Percentiles rank a stretch among this genome's conserved stretches.
Evolutionary conservation across 2,797 vertebrate species (phyloP).

Genomic region (Staurois parvus): DNA sequence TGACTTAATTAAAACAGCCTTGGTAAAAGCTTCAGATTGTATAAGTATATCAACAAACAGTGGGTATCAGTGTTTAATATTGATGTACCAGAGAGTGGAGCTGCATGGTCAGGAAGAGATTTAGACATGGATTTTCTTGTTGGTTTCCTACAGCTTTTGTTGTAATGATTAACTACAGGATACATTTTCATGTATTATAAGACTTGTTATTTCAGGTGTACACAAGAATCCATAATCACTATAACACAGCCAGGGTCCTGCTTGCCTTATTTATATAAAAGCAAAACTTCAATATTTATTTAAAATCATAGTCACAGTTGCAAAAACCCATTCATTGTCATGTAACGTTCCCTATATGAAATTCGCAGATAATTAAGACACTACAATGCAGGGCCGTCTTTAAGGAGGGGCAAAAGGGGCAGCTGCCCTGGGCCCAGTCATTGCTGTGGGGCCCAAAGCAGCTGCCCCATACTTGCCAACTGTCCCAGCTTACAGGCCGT

Average conservation of each 20-base stretch:
- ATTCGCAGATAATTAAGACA: too few species aligned
- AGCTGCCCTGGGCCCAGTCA: too few species aligned
- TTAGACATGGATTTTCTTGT: constrained; percentile 32
- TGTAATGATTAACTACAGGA: constrained; percentile 52
- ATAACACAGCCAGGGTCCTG: constrained; percentile 26
- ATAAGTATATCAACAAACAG: constrained; percentile 26
- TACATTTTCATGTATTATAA: constrained; percentile 44
- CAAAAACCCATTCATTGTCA: too few species aligned
- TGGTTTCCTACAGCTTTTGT: constrained; percentile 34
- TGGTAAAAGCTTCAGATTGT: constrained; percentile 24
- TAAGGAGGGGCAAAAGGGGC: too few species aligned
- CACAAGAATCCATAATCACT: constrained; percentile 44
- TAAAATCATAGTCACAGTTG: too few species aligned
- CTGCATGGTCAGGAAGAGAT: constrained; percentile 25
- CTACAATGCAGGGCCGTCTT: too few species aligned
- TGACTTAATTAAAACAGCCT: background rate
- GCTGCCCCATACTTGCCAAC: too few species aligned
- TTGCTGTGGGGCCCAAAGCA: too few species aligned
- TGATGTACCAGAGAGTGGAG: constrained; percentile 23
- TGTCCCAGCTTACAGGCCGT: too few species aligned
- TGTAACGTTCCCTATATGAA: too few species aligned
- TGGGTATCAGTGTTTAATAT: constrained; percentile 39
- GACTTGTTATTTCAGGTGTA: constrained; percentile 35
- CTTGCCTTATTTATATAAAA: constrained; percentile 25
- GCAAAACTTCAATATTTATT: too few species aligned